Conservation (phyloP, 2,113 vertebrate genomes). For the Gallinago media region DNA sequence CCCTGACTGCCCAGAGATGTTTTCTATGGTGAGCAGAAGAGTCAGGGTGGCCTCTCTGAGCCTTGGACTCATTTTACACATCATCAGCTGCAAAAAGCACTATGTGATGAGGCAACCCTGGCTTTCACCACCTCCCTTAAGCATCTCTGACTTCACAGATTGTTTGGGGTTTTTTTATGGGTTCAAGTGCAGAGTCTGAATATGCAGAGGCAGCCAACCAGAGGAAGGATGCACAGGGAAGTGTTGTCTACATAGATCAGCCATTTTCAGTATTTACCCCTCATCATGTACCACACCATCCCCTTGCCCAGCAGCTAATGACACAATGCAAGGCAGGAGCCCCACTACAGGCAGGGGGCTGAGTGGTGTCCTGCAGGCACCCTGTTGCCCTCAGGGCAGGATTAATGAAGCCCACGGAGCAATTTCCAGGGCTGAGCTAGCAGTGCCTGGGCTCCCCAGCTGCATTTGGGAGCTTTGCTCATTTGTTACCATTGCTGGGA, state of each 20-base stretch:
- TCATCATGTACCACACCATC: not conserved
- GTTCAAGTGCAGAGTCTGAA: not conserved
- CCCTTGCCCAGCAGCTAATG: not conserved
- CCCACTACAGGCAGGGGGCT: accelerated
- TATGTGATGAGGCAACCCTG: not conserved
- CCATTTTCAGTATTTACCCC: not conserved
- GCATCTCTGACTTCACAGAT: not conserved
- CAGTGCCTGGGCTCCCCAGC: accelerated
- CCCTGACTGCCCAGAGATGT: not conserved
- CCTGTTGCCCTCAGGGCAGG: not conserved
- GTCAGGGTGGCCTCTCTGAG: not conserved
- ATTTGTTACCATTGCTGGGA: accelerated
- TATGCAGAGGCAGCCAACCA: accelerated
- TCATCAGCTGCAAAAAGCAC: not conserved
- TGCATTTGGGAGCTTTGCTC: not conserved
- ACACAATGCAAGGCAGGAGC: not conserved
- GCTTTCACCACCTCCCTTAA: not conserved
- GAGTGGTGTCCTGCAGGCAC: accelerated
- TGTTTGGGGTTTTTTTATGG: not conserved
- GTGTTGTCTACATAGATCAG: not conserved
- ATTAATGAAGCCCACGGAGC: not conserved
- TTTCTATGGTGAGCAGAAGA: not conserved
- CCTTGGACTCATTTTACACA: accelerated
- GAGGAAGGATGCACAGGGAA: not conserved
- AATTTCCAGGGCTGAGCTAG: not conserved